Base-by-base conservation (phyloP, 2,888 invertebrate species). In the Cepaea hortensis region DNA sequence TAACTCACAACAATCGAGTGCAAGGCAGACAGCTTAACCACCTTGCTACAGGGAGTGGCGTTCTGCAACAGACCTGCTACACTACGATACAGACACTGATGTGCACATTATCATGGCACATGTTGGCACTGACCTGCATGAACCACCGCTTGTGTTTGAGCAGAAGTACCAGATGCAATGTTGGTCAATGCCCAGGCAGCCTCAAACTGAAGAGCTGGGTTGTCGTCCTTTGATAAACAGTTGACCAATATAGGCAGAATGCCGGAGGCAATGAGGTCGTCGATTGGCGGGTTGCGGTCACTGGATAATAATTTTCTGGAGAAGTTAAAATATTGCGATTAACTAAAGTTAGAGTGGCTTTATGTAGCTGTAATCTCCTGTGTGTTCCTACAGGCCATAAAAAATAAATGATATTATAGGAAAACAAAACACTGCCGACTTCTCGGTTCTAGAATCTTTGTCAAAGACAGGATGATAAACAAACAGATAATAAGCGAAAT, bases 121-220 rank as follows among this genome's bases (percentile, higher is more conserved):
- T n/a, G 7, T 55, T 20, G 0, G 3, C 23, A 80, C 88, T 84
- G 89, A 94, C 94, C 94, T 55, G 98, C 98, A 90, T 96, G 96
- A 11, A 99, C 98, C 85, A 99, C 98, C 93, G 97, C 96, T 94
- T 96, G 96, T 95, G 98, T 99, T 95, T 99, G 98, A 91, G 96
- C 96, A 11, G 98, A 98, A 85, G 98, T 98, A 87, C 98, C 98
- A 88, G 97, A 97, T 15, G 98, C 98, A 92, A 99, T 99, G 94
- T 99, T 99, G 92, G 98, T 99, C 91, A 99, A 95, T 81, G 98
- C 98, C 99, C 98, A 99, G 9, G 99, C 98, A 68, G 98, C 98
- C 95, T 99, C 99, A 94, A 99, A 99, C 95, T 99, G 98, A 91
- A 99, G 95, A 90, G 97, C 96, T 82, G 98, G 97, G 87, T 96